phyloP scores from a whole-genome alignment of 2,888 invertebrate genomes.

The Zaprionus obscuricornis region DNA sequence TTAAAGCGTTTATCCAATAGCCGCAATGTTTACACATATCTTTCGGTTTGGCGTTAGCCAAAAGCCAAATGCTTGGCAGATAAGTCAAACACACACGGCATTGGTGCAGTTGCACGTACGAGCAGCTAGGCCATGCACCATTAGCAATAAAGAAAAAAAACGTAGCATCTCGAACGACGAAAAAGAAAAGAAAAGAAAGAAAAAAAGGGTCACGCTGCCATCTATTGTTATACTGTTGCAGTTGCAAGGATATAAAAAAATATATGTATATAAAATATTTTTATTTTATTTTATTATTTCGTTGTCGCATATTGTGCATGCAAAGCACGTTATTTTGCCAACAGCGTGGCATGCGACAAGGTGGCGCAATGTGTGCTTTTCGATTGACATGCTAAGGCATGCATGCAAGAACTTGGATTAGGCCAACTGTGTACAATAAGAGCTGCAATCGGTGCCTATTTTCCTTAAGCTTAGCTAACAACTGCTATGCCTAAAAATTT shows the following conservation, averaged over 20 bases:
- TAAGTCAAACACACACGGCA: no score
- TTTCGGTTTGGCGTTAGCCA: conserved; percentile 1
- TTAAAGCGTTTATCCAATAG: conserved; percentile 5
- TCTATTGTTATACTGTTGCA: conserved; percentile 46
- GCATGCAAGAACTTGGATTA: no score
- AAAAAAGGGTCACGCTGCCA: no score
- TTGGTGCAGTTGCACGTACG: conserved; percentile 48
- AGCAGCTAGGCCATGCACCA: conserved; percentile 37
- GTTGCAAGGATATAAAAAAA: not conserved
- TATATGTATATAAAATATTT: conserved; percentile 42
- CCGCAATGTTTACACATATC: conserved; percentile 28
- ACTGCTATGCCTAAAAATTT: not conserved
- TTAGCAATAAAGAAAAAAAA: conserved; percentile 45
- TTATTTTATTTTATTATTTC: conserved; percentile 29
- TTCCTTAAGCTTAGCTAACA: no score
- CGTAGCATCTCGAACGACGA: conserved; percentile 11
- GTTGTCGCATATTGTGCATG: conserved; percentile 42
- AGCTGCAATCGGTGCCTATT: no score
- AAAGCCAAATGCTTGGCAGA: conserved; percentile 1
- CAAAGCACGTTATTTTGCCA: conserved; percentile 75
- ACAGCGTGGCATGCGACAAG: conserved; percentile 58
- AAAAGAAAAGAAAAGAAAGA: not conserved
- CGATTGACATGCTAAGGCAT: conserved; percentile 18
- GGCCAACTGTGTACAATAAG: no score
- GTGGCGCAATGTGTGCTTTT: conserved; percentile 16